Evolutionary conservation across 53 echinoderm and acorn worm genomes (phyloP), one percentile per base, ranked within the genome.

Genomic region (Arbacia lixula): DNA sequence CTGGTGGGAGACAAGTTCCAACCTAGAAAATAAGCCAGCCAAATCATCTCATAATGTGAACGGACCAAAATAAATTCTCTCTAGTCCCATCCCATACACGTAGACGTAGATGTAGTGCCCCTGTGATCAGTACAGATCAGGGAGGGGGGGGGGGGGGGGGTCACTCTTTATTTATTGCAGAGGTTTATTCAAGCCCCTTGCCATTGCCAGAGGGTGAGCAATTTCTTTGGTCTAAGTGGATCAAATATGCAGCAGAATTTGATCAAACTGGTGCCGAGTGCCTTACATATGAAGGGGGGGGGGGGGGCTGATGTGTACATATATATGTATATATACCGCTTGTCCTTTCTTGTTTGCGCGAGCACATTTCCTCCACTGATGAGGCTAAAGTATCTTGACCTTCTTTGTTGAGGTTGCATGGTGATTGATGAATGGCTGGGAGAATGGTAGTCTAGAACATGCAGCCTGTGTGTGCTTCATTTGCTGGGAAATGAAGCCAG

Each of bases 241-340:
- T 72, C 72, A 72, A 72, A 50, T 72, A 72, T 72, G 43, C 72
- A 27, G 3, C 31, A 46, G 72, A 51, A 72, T 72, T n/a, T 72
- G 72, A 72, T 72, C 26, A 72, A 51, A 42, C 49, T 1, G 19
- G 49, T 28, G 72, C 72, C 16, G 31, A 14, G 46, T 14, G 46
- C 8, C 14, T 8, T 14, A 8, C 14, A 8, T 46, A 14, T 46
- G 46, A 46, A 8, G 14, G 14, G 46, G 8, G 46, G 46, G 46
- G n/a, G n/a, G n/a, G n/a, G n/a, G n/a, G n/a, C n/a, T n/a, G n/a
- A n/a, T n/a, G n/a, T n/a, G n/a, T n/a, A n/a, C n/a, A n/a, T n/a
- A n/a, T n/a, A n/a, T n/a, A n/a, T 38, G 39, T 50, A 46, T 51
- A 46, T 43, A 72, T 72, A 72, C 4, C 25, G 49, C 31, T 50